Percentiles rank a stretch among this genome's conserved stretches.
These are phyloP conservation scores for Galago senegalensis DNA, from an alignment of 2,797 vertebrate species.

Conservation along the genomic window DNA sequence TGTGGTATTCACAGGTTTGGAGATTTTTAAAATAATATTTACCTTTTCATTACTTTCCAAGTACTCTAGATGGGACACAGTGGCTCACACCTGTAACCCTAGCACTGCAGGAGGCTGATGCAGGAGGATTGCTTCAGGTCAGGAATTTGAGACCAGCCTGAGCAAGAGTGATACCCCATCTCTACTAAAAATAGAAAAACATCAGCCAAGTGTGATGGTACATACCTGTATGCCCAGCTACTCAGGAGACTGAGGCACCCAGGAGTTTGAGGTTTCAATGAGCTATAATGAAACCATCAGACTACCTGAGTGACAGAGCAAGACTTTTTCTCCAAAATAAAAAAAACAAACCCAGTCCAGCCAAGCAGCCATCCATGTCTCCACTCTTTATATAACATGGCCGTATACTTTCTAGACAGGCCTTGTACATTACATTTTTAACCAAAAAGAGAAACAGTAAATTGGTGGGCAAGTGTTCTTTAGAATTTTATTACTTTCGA, in stretches of 20 bases:
- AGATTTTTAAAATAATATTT: background rate
- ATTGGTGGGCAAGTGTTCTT: background rate
- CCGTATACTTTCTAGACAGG: too few species aligned
- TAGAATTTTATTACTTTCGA: conserved; percentile 24
- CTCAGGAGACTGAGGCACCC: background rate
- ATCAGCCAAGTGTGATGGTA: background rate
- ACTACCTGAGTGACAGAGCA: background rate
- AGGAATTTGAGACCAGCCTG: background rate
- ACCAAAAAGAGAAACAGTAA: background rate
- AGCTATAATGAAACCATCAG: background rate
- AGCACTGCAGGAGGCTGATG: background rate
- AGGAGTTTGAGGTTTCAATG: background rate
- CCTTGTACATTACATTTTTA: background rate
- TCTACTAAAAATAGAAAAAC: background rate
- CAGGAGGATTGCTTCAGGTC: background rate
- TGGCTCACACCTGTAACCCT: background rate
- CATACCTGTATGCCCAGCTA: background rate
- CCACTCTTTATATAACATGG: too few species aligned
- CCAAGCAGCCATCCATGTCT: too few species aligned
- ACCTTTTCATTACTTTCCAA: background rate
- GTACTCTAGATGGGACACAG: background rate
- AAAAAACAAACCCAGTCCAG: background rate
- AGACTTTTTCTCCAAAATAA: background rate
- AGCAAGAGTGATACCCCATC: background rate
- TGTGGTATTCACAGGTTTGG: background rate